Conservation (phyloP, 2,797 vertebrate species). For the Xerus rutilus region DNA sequence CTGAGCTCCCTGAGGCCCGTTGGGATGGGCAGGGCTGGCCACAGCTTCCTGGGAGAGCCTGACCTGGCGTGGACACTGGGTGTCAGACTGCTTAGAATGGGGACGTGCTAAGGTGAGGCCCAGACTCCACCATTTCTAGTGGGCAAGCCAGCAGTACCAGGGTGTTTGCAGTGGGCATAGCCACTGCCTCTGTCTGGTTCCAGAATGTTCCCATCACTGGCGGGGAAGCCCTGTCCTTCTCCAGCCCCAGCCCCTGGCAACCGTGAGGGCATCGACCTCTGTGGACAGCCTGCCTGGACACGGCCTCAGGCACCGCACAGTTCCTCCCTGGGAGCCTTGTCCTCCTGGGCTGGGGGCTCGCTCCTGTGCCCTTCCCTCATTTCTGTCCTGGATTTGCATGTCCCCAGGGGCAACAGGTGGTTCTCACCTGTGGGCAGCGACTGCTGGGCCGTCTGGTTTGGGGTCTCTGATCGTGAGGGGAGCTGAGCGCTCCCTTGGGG, state of each 20-base stretch:
- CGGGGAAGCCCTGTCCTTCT: too few relatives aligned
- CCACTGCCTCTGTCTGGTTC: not conserved
- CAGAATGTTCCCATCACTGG: not conserved
- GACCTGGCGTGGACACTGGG: not conserved
- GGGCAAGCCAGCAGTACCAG: fast-evolving
- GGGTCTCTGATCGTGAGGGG: not conserved
- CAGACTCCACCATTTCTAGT: too few relatives aligned
- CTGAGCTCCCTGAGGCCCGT: fast-evolving
- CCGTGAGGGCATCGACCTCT: fast-evolving
- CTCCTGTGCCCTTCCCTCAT: not conserved
- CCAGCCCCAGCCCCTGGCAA: not conserved
- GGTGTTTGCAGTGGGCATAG: fast-evolving
- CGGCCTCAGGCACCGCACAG: fast-evolving
- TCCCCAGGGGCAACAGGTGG: too few relatives aligned
- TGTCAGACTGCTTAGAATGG: fast-evolving
- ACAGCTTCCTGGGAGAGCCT: too few relatives aligned
- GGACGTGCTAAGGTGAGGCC: fast-evolving
- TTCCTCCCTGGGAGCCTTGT: too few relatives aligned
- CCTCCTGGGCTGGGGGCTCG: too few relatives aligned
- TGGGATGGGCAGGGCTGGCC: not conserved
- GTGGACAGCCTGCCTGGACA: too few relatives aligned
- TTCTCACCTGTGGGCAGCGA: too few relatives aligned
- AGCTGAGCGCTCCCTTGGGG: not conserved
- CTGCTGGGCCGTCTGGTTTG: too few relatives aligned
- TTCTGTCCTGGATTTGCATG: not conserved